Evolutionary conservation across 1,140 invertebrate species (phyloP).

Genomic region (Pomacea maculata): DNA sequence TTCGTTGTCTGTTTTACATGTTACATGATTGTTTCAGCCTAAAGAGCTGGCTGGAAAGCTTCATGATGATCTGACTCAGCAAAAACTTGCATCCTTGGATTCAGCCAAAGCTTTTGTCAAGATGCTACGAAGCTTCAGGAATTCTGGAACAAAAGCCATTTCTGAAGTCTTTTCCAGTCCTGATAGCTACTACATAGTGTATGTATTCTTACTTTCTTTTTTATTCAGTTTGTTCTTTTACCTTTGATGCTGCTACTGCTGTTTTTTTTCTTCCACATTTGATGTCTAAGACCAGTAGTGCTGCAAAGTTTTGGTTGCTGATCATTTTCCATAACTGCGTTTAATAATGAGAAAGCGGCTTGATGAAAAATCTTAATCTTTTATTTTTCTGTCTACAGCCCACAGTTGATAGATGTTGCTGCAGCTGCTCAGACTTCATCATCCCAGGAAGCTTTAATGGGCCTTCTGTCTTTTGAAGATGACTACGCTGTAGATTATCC

Average conservation of each 20-base stretch:
- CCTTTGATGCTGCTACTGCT: neutral
- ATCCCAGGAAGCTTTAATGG: constrained; percentile 53
- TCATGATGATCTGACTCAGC: constrained; percentile 46
- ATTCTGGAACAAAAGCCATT: constrained; percentile 46
- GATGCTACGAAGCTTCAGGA: constrained; percentile 52
- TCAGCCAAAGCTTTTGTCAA: constrained; percentile 56
- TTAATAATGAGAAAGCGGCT: too few species aligned
- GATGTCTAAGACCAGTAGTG: too few species aligned
- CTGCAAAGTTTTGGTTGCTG: too few species aligned
- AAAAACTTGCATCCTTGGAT: constrained; percentile 46
- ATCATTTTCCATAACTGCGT: too few species aligned
- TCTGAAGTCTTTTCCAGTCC: constrained; percentile 46
- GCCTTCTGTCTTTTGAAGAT: constrained; percentile 57
- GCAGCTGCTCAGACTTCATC: constrained; percentile 60
- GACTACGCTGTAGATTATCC: constrained; percentile 45
- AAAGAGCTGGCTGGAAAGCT: constrained; percentile 36
- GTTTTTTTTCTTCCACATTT: too few species aligned
- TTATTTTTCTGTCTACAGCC: constrained; percentile 37
- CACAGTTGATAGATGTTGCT: constrained; percentile 61
- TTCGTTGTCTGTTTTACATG: neutral
- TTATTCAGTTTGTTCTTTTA: neutral
- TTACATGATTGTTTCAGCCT: constrained; percentile 41
- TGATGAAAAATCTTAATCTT: neutral
- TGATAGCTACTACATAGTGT: constrained; percentile 56
- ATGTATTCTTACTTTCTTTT: constrained; percentile 27